phyloP scores from a whole-genome alignment of 2,113 vertebrate genomes.

The Siniperca chuatsi region DNA sequence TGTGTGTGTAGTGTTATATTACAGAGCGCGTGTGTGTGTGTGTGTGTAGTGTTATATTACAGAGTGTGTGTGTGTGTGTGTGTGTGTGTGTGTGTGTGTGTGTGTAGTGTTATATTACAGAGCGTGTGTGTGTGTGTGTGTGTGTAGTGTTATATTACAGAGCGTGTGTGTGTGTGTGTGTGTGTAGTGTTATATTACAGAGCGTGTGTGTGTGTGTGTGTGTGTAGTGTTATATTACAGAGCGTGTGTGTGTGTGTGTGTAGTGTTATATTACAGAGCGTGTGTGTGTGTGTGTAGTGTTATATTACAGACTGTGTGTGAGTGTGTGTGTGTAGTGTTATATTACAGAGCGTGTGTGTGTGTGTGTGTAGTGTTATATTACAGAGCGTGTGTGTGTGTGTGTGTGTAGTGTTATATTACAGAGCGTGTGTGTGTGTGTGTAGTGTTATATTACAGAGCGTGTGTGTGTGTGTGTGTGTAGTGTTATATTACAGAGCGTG shows the following conservation, averaged over 20 bases:
- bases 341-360: too few relatives aligned
- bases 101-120: not conserved
- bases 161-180: conserved; percentile 3
- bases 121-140: not conserved
- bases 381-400: not conserved
- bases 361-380: not conserved
- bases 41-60: too few relatives aligned
- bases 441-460: too few relatives aligned
- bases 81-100: conserved; percentile 10
- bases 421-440: not conserved
- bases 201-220: not conserved
- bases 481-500: too few relatives aligned
- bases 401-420: too few relatives aligned
- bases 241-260: not conserved
- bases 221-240: not conserved
- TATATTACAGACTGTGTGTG: too few relatives aligned
- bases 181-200: too few relatives aligned
- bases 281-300: not conserved
- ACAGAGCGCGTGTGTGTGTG: too few relatives aligned
- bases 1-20: not conserved
- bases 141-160: too few relatives aligned
- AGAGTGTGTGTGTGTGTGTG: not conserved
- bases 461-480: not conserved
- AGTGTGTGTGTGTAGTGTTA: conserved; percentile 1
- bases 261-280: too few relatives aligned